Percentiles rank a stretch among this genome's conserved stretches.
Conservation (phyloP, 2,888 invertebrate species). For the Torymus texanus region DNA sequence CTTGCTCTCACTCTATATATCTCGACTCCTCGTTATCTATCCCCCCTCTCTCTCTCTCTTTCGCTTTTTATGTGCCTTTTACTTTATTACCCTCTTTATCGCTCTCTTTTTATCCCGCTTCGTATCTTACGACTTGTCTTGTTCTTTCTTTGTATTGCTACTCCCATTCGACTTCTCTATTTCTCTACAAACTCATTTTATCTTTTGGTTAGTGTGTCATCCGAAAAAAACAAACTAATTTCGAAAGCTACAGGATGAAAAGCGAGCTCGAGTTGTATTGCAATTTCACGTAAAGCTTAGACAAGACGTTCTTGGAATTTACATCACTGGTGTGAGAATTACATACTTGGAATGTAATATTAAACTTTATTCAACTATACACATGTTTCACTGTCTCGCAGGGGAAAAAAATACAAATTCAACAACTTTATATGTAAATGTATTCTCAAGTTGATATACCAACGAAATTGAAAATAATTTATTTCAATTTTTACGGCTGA, state of each 20-base stretch:
- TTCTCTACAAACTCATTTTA: constrained; percentile 24
- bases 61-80: constrained; percentile 48
- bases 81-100: constrained; percentile 49
- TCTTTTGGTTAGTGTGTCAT: background rate
- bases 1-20: constrained; percentile 12
- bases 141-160: constrained; percentile 14
- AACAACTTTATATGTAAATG: no score
- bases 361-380: no score
- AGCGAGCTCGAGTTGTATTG: background rate
- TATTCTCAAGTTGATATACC: no score
- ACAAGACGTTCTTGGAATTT: background rate
- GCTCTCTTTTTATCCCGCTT: constrained; percentile 24
- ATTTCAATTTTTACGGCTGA: no score
- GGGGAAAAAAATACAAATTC: no score
- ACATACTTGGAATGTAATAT: no score
- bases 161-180: background rate
- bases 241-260: background rate
- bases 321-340: no score
- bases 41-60: constrained; percentile 29
- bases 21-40: constrained; percentile 1
- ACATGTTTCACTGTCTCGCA: no score
- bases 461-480: no score
- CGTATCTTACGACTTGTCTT: constrained; percentile 29
- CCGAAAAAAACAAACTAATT: constrained; percentile 25
- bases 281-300: background rate